phyloP scores from a whole-genome alignment of 2,797 vertebrate genomes.

The Lepidocolaptes lacrymiger region DNA sequence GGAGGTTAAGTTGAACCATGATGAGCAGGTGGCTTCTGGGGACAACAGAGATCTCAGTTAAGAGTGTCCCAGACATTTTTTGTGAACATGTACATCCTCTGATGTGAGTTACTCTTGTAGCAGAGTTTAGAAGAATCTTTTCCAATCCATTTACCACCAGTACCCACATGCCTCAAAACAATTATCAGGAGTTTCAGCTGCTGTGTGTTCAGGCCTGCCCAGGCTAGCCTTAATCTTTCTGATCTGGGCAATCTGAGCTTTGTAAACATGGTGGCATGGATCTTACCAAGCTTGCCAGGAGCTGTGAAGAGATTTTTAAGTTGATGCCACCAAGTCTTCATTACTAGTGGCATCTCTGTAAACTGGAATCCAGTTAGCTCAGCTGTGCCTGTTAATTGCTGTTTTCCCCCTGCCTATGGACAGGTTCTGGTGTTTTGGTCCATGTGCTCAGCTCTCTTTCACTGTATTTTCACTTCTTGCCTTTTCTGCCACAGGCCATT shows the following conservation, averaged over 20 bases:
- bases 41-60: background rate
- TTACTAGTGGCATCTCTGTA: background rate
- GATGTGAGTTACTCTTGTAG: background rate
- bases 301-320: background rate
- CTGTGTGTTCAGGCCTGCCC: background rate
- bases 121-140: background rate
- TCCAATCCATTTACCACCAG: background rate
- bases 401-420: background rate
- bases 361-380: background rate
- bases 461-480: background rate
- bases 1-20: background rate
- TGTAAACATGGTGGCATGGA: background rate
- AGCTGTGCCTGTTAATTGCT: background rate
- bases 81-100: background rate
- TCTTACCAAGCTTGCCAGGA: background rate
- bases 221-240: background rate
- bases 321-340: background rate
- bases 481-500: background rate
- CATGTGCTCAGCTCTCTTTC: background rate
- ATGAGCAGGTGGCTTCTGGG: background rate
- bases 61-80: background rate
- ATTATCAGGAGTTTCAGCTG: background rate
- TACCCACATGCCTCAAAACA: background rate
- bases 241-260: background rate
- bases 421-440: background rate